Evolutionary conservation across 2,113 vertebrate species (phyloP).

Genomic region (Stomatorhinus ivindoensis): DNA sequence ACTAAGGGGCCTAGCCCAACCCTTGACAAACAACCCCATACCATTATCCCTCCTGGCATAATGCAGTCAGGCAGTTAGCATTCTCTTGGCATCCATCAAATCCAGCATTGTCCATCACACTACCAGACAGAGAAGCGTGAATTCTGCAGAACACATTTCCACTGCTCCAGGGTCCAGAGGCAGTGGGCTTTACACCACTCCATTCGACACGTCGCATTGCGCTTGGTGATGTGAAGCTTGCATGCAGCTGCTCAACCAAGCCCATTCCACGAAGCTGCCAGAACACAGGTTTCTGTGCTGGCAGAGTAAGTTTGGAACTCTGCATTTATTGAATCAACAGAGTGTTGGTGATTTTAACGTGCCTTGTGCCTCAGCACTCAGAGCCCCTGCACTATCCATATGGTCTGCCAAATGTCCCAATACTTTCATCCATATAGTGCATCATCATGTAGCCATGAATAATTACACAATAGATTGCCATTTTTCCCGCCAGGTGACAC

Average conservation of each 20-base stretch:
- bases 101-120: neutral
- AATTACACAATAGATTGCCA: neutral
- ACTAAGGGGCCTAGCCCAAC: neutral
- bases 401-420: neutral
- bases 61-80: neutral
- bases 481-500: neutral
- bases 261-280: neutral
- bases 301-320: neutral
- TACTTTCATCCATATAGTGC: neutral
- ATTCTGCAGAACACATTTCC: neutral
- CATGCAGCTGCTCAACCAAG: neutral
- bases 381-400: neutral
- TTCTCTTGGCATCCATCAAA: neutral
- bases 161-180: neutral
- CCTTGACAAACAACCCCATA: neutral
- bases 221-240: neutral
- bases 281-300: neutral
- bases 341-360: neutral
- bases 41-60: neutral
- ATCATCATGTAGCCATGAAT: neutral
- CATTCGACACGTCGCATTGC: neutral
- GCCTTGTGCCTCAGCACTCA: neutral
- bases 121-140: neutral
- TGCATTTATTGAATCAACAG: neutral
- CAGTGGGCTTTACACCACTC: neutral